These are phyloP conservation scores for Drosophila mauritiana DNA, from an alignment of 1,140 invertebrate genomes.

Conservation along the genomic window DNA sequence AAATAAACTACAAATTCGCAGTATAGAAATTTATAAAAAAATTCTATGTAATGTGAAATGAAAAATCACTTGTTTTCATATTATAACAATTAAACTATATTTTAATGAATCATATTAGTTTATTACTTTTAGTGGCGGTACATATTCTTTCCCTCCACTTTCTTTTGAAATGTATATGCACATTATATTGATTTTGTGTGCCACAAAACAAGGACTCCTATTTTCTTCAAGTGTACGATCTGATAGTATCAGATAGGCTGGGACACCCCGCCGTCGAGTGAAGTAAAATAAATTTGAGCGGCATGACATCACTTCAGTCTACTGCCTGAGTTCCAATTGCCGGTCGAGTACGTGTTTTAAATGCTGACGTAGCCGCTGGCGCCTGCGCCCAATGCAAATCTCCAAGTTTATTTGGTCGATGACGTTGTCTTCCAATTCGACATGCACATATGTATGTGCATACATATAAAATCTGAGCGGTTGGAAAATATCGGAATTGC, in stretches of 20 bases:
- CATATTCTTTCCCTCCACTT: too few relatives aligned
- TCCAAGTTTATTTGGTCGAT: constrained; percentile 63
- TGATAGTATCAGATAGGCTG: constrained; percentile 44
- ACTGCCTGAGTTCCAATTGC: constrained; percentile 48
- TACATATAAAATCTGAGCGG: constrained; percentile 13
- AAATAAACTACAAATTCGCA: background rate
- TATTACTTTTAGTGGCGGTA: background rate
- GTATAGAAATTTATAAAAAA: too few relatives aligned
- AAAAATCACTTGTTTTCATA: background rate
- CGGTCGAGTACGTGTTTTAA: constrained; percentile 49
- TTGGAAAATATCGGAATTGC: constrained; percentile 23
- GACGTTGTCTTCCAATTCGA: constrained; percentile 46
- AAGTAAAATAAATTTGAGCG: constrained; percentile 62
- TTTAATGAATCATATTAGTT: background rate
- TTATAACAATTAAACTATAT: background rate
- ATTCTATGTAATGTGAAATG: background rate
- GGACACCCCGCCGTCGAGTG: constrained; percentile 29
- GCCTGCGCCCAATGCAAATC: constrained; percentile 70
- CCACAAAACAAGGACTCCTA: background rate
- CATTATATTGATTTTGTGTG: background rate
- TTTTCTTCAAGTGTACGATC: constrained; percentile 3
- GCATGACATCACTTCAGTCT: constrained; percentile 74
- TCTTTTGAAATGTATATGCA: too few relatives aligned
- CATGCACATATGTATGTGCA: constrained; percentile 35
- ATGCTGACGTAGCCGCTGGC: constrained; percentile 69